Base-by-base conservation (phyloP, 2,113 vertebrate species). In the Ceyx margarethae region DNA sequence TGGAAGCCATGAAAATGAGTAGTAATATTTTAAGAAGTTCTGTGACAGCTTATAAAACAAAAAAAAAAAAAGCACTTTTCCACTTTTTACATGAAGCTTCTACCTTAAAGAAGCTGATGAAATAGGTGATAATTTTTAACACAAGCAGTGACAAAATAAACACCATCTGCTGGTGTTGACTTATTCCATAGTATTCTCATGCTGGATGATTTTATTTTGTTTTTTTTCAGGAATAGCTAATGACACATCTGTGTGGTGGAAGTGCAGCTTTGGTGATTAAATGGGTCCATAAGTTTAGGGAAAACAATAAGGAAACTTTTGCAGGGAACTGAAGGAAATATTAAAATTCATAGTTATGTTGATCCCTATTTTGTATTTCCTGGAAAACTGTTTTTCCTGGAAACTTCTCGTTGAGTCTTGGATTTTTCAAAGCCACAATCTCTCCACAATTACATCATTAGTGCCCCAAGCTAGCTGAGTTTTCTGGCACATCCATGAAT, bases 141-240 rank as follows among this genome's bases (percentile, higher is more conserved):
- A 96, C 94, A 97, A 98, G 97, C 95, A 67, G 97, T 98, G 98
- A 97, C 98, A 98, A 98, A 98, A 98, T 98, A 99, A 99, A 99
- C 98, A 98, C 98, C 98, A 99, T 98, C 98, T 99, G 98, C 97
- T 98, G 95, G 91, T 97, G 96, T 97, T 98, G 97, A 98, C 98
- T 98, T 96, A 92, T 93, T 97, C 97, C 84, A 73, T 91, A 90
- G 97, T 83, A 95, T 96, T 97, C 96, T 95, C 97, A 97, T 96
- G 97, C 96, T 97, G 95, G 91, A 84, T 97, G 97, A 96, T 97
- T 98, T 98, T 97, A 97, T 97, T 97, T 97, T 96, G 93, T 89
- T 95, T 98, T 96, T 96, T 97, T 95, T 93, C 96, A 96, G 95
- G 97, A 98, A 97, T 94, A 97, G 96, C 97, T 98, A 98, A 98